Evolutionary conservation across 2,113 vertebrate species (phyloP).

Genomic region (Syngnathus typhle): DNA sequence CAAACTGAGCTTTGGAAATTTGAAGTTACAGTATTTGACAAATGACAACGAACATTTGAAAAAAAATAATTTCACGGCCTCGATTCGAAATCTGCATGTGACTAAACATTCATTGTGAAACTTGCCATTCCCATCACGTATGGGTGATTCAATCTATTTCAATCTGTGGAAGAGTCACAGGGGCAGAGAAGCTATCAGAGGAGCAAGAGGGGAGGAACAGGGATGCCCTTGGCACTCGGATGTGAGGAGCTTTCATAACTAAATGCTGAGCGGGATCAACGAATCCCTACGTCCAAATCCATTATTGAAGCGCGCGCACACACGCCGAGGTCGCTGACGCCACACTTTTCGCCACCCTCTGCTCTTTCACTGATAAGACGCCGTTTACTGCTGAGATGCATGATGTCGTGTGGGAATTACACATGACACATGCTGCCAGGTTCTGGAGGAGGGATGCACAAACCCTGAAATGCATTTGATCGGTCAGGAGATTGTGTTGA

Average conservation of each 20-base stretch:
- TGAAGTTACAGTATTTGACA: too few relatives aligned
- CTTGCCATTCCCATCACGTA: slow-evolving; percentile 38
- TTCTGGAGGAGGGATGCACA: slow-evolving; percentile 6
- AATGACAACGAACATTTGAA: too few relatives aligned
- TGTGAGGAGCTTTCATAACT: slow-evolving; percentile 63
- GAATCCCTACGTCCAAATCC: slow-evolving; percentile 34
- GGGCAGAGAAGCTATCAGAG: slow-evolving; percentile 47
- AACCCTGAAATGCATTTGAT: slow-evolving; percentile 13
- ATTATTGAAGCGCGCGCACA: slow-evolving; percentile 30
- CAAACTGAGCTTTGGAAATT: not conserved
- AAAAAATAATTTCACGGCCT: slow-evolving; percentile 1
- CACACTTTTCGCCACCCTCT: slow-evolving; percentile 32
- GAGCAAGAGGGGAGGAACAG: slow-evolving; percentile 11
- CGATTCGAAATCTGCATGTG: slow-evolving; percentile 15
- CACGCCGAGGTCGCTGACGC: slow-evolving; percentile 15
- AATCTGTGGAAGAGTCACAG: slow-evolving; percentile 39
- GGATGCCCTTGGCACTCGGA: slow-evolving; percentile 53
- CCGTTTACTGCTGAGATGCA: slow-evolving; percentile 31
- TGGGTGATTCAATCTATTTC: slow-evolving; percentile 53
- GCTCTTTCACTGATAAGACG: slow-evolving; percentile 42
- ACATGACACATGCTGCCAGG: slow-evolving; percentile 17
- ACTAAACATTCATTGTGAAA: slow-evolving; percentile 37
- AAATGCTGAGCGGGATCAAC: slow-evolving; percentile 25
- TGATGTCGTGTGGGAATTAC: slow-evolving; percentile 22
- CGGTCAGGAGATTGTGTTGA: slow-evolving; percentile 9